Percentiles rank a stretch among this genome's conserved stretches.
Conservation (phyloP, 2,888 invertebrate genomes). For the Agrypnus murinus region DNA sequence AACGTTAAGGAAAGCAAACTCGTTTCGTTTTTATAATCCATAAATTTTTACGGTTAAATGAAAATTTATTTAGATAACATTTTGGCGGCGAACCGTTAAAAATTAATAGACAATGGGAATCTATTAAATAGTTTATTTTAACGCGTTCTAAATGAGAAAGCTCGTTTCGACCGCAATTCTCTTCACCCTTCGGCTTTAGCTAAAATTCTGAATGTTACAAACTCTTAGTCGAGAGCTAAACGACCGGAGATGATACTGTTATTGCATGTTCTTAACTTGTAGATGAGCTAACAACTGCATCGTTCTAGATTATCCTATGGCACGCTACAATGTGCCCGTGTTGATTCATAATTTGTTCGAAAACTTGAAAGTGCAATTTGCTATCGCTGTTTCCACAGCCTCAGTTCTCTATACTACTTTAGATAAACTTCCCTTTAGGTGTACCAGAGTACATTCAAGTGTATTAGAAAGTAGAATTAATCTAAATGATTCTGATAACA, state of each 20-base stretch:
- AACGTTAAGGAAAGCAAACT: too few species aligned
- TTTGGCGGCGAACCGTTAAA: not conserved
- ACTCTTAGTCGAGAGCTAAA: conserved; percentile 38
- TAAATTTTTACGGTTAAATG: too few species aligned
- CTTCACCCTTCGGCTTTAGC: conserved; percentile 7
- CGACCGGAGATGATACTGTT: conserved; percentile 47
- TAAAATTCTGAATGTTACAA: conserved; percentile 21
- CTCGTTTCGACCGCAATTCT: conserved; percentile 10
- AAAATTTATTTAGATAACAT: too few species aligned
- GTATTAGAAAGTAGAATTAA: conserved; percentile 18
- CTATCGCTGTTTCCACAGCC: conserved; percentile 46
- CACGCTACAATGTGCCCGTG: conserved; percentile 32
- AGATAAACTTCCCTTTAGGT: conserved; percentile 27
- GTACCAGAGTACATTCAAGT: not conserved
- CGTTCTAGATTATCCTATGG: conserved; percentile 43
- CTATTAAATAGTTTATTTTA: conserved; percentile 24
- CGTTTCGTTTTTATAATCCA: too few species aligned
- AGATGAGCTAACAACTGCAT: conserved; percentile 49
- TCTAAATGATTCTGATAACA: not conserved
- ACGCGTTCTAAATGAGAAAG: conserved; percentile 15
- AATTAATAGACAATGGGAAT: conserved; percentile 22
- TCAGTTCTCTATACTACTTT: conserved; percentile 33
- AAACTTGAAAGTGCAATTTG: conserved; percentile 45
- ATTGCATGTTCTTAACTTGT: conserved; percentile 50
- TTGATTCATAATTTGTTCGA: conserved; percentile 43